Evolutionary conservation across 1,140 invertebrate genomes (phyloP), one percentile per base, ranked within the genome.

Genomic region (Pentalonia nigronervosa): DNA sequence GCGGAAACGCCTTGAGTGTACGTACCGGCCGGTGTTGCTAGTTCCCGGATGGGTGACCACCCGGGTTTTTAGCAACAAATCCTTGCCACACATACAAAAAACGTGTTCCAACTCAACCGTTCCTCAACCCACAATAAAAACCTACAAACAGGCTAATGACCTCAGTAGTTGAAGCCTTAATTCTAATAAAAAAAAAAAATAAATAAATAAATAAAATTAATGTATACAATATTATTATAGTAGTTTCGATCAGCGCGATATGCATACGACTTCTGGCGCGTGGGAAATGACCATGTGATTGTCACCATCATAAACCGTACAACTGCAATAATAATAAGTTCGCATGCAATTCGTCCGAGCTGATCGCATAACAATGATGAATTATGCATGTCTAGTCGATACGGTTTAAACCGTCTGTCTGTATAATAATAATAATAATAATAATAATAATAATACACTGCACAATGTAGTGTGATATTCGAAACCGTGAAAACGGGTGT

Each of bases 291-390:
- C n/a, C 60, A 76, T 48, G 17, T 86, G 25, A 47, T n/a, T 30
- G 36, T 47, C 9, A n/a, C 9, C 9, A 3, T 45, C 17, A 30
- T 47, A 47, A 86, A 47, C 45, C 45, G 23, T 47, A 20, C 9
- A 47, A 47, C 25, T 86, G 84, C 84, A 84, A 45, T 84, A 76
- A 17, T 76, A 45, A 84, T 36, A 84, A 41, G 83, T 23, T 41
- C 21, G 41, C 20, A 30, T 84, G 83, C 83, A 84, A 23, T 45
- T 84, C 8, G 36, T 45, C 30, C 30, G 21, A 21, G 36, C 3
- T 30, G 83, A 84, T 84, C 83, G 36, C 8, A 84, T 30, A 84
- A 45, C 23, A 84, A 84, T 84, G 60, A 76, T 76, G 83, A 84
- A 84, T 84, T 84, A 84, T 84, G 36, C 41, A 84, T 23, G 36